Base-by-base conservation (phyloP, 2,113 vertebrate genomes). In the Halcyon malimbica region DNA sequence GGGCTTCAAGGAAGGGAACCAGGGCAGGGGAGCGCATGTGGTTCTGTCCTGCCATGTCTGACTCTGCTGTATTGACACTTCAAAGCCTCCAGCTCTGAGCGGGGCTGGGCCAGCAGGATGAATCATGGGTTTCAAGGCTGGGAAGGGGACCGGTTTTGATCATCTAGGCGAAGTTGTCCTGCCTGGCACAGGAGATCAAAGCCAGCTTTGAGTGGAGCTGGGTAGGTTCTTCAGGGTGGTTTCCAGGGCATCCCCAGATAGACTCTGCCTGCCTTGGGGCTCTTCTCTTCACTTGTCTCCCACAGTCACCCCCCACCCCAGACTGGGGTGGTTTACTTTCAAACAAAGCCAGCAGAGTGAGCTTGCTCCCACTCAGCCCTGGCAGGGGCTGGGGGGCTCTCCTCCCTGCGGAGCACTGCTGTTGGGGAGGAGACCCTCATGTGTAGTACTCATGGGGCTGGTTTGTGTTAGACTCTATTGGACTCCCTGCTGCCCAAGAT, bases 81-180 rank as follows among this genome's bases (percentile, higher is more conserved):
- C 92, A 96, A 91, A 95, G 95, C 71, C 65, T 91, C 21, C 65
- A 73, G 73, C 77, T 87, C 62, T 56, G 80, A 89, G 67, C 81
- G 71, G 44, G 83, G 83, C 90, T 63, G 53, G 67, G 68, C 73
- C 3, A 2, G 53, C 67, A 78, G 64, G 35, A 86, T 96, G 96
- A 97, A 71, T 96, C 96, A 94, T 46, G 18, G 20, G 42, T 78
- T 89, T 81, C 0, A 1, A 75, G 88, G 75, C 92, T 74, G 14
- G 8, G 39, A 83, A 83, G 39, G 92, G 44, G 89, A 94, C 80
- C 1, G 13, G 65, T 89, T 95, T 95, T 94, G 96, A 94, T 96
- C 77, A 68, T 60, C 39, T 88, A 92, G 57, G 89, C 81, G 80
- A 79, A 89, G 59, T 57, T 79, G 75, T 90, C 90, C 92, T 80